Evolutionary conservation across 2,888 invertebrate genomes (phyloP), one percentile per base, ranked within the genome.

Genomic region (Pollenia angustigena): DNA sequence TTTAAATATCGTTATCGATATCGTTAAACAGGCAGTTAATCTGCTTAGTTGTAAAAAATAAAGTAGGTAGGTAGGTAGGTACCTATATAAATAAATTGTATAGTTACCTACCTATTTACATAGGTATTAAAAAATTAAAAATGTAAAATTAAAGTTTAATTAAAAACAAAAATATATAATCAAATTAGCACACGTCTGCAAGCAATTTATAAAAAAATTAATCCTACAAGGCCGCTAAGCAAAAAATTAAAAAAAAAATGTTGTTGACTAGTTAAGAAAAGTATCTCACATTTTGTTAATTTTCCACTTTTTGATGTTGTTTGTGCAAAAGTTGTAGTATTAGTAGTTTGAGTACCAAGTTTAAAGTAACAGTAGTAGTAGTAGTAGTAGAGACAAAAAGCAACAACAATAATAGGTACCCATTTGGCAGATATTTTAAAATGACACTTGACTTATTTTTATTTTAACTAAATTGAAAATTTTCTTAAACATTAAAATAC

Each of bases 221-320:
- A 71, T 75, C 50, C 46, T 62, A 82, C 81, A 85, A 85, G 85
- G 81, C 85, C 85, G 78, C 72, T 62, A 58, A 62, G 54, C 40
- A 54, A 84, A 72, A 52, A 82, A 48, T 23, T 18, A 18, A 58
- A 71, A 23, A 74, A 81, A 79, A 68, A 56, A 64, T 80, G 42
- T 82, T 75, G 68, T 71, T 71, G 82, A 76, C 69, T 71, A 80
- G 68, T 72, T 84, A 75, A 71, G 68, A 85, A 85, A 85, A 81
- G 81, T 81, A 81, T 81, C 81, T 78, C 58, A 80, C 12, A 69
- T 54, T 74, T 69, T 60, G 6, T 14, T 50, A 50, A 42, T 66
- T 81, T 72, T 74, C 9, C 66, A 58, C 18, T 50, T 50, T 68
- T 42, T 60, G 16, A 16, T 81, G n/a, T 50, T 75, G 68, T 46